Conservation (phyloP, 2,888 invertebrate species). For the Glyphotaelius pellucidus region DNA sequence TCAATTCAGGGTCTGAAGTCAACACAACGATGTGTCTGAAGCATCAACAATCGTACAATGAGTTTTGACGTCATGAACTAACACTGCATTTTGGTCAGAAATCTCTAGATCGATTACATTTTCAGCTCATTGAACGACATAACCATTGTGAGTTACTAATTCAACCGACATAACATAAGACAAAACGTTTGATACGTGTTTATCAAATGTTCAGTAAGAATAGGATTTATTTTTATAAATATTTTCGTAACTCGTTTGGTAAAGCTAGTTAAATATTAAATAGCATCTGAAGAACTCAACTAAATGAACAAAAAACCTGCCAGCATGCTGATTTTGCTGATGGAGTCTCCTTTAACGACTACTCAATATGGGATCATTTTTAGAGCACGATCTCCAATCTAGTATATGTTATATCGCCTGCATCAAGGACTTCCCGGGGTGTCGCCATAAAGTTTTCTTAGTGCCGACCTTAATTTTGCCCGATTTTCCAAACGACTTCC, state of each 20-base stretch:
- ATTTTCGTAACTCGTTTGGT: background rate
- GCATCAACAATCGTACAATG: background rate
- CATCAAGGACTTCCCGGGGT: background rate
- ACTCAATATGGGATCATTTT: background rate
- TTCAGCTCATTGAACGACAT: background rate
- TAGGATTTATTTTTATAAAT: too few species aligned
- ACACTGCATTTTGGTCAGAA: background rate
- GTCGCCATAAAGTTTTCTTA: conserved; percentile 42
- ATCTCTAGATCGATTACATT: background rate
- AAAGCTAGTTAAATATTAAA: background rate
- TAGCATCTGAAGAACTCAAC: background rate
- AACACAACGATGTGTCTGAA: too few species aligned
- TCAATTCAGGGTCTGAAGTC: background rate
- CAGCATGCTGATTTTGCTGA: background rate
- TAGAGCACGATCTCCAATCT: background rate
- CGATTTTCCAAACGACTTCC: conserved; percentile 49
- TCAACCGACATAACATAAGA: background rate
- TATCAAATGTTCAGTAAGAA: too few species aligned
- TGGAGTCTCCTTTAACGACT: background rate
- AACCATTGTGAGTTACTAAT: too few species aligned
- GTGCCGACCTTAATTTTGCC: conserved; percentile 44
- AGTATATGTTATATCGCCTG: background rate
- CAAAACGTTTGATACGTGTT: background rate
- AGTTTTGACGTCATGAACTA: background rate
- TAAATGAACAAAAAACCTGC: background rate